A percentile compares a stretch with the other conserved stretches of the same genome.
Conservation (phyloP, 2,888 invertebrate genomes). For the Nomada flava region DNA sequence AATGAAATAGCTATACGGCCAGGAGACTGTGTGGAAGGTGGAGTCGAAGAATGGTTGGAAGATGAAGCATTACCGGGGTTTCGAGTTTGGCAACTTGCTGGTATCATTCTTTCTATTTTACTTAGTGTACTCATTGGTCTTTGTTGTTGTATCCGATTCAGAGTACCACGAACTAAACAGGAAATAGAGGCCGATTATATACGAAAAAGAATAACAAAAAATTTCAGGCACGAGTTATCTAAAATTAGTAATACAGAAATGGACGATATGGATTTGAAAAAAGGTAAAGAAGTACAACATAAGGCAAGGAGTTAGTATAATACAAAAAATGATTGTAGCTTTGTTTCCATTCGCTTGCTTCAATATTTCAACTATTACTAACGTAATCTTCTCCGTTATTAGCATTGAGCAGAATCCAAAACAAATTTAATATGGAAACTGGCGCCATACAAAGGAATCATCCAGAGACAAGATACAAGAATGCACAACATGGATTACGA, state of each 20-base stretch:
- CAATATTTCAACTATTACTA: slow-evolving; percentile 19
- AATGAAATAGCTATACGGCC: slow-evolving; percentile 70
- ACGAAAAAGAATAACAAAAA: slow-evolving; percentile 92
- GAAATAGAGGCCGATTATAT: slow-evolving; percentile 97
- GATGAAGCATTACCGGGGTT: slow-evolving; percentile 88
- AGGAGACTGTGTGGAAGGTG: slow-evolving; percentile 75
- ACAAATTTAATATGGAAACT: slow-evolving; percentile 87
- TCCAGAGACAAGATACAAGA: slow-evolving; percentile 60
- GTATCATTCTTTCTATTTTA: slow-evolving; percentile 78
- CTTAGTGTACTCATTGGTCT: slow-evolving; percentile 87
- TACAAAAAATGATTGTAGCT: neutral
- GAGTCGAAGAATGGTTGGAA: slow-evolving; percentile 90
- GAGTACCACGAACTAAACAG: slow-evolving; percentile 97
- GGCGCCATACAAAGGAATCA: slow-evolving; percentile 76
- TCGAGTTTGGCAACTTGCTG: slow-evolving; percentile 90
- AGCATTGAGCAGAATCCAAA: slow-evolving; percentile 89
- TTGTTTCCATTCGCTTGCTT: slow-evolving; percentile 4
- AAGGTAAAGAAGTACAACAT: slow-evolving; percentile 85
- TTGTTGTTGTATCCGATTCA: slow-evolving; percentile 95
- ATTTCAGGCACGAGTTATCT: slow-evolving; percentile 92
- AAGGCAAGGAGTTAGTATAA: neutral
- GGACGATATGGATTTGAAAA: slow-evolving; percentile 92
- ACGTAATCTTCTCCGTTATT: slow-evolving; percentile 45
- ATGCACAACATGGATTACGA: slow-evolving; percentile 68
- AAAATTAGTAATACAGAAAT: slow-evolving; percentile 94